Conservation (phyloP, 2,888 invertebrate genomes). For the Harpagoxenus sublaevis region DNA sequence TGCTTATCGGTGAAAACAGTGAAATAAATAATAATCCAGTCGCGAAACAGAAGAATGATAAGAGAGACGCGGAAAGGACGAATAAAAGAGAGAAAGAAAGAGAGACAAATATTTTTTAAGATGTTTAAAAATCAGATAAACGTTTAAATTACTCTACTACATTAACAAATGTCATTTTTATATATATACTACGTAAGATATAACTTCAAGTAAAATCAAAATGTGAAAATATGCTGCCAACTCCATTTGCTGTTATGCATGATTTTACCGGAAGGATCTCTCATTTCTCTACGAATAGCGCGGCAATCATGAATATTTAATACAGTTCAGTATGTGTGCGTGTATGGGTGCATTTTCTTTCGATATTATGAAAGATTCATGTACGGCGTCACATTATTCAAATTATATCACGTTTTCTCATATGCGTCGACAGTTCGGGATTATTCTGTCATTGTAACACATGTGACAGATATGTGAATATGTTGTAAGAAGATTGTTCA, state of each 20-base stretch:
- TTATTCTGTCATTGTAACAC: conserved; percentile 40
- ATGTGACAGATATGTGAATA: conserved; percentile 1
- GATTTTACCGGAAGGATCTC: neutral
- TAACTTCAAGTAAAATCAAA: neutral
- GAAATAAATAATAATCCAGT: neutral
- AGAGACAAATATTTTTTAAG: neutral
- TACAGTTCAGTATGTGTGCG: neutral
- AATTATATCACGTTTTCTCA: conserved; percentile 41
- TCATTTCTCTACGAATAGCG: neutral
- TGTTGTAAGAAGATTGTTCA: neutral
- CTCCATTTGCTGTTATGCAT: neutral
- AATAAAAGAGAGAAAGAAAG: neutral
- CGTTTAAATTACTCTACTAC: neutral
- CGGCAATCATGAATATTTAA: conserved; percentile 45
- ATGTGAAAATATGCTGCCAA: neutral
- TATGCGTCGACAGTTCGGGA: conserved; percentile 43
- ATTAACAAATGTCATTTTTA: neutral
- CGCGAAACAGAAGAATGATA: neutral
- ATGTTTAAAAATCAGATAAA: neutral
- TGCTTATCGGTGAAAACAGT: neutral
- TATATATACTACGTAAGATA: no score
- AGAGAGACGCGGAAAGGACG: neutral
- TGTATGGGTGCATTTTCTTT: conserved; percentile 26
- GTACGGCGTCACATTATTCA: conserved; percentile 37
- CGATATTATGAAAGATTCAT: conserved; percentile 55